These are phyloP conservation scores for Aporophyla nigra DNA, from an alignment of 2,888 invertebrate genomes.

Conservation along the genomic window DNA sequence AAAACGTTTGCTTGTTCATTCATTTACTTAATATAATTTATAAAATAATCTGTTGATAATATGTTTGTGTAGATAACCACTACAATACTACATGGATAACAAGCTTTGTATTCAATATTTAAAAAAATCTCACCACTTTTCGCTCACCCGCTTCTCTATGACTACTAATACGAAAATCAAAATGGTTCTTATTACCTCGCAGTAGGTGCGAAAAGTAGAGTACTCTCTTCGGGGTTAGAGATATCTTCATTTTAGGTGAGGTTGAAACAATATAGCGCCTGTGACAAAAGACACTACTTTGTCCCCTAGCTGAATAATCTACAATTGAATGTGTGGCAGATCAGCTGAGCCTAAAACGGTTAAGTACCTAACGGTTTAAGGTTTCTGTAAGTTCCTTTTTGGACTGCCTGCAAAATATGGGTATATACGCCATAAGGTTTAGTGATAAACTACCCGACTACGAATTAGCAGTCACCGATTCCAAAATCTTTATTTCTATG, in stretches of 20 bases:
- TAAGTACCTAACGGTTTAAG: background rate
- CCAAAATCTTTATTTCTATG: conserved; percentile 51
- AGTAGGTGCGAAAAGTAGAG: background rate
- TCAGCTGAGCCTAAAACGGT: background rate
- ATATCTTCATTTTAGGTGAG: background rate
- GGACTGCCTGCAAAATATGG: background rate
- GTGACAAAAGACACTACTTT: too few relatives aligned
- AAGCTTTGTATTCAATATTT: background rate
- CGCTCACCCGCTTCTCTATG: background rate
- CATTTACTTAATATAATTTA: background rate
- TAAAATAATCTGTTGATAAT: background rate
- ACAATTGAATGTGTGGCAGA: background rate
- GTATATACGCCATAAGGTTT: background rate
- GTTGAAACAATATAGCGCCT: background rate
- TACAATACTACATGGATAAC: background rate
- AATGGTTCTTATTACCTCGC: background rate
- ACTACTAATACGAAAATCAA: background rate
- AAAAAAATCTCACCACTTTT: too few relatives aligned
- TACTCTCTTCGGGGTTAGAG: background rate
- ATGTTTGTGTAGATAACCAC: background rate
- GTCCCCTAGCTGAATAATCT: background rate
- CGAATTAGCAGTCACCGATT: conserved; percentile 1
- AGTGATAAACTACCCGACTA: conserved; percentile 20
- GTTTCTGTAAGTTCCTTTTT: conserved; percentile 5
- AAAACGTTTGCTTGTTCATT: background rate